Evolutionary conservation across 2,113 vertebrate genomes (phyloP).

Genomic region (Felis catus): F.catus_Fca126_mat1.0 CM031412.1:93452501-93453000

Average conservation of each 20-base stretch:
- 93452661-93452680: not conserved
- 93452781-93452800: not conserved
- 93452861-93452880: not conserved
- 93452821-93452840: fast-evolving
- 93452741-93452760: not conserved
- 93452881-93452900: constrained; percentile 49
- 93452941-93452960: not conserved
- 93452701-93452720: not conserved
- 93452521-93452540: too few species aligned
- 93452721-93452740: not conserved
- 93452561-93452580: too few species aligned
- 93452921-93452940: not conserved
- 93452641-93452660: not conserved
- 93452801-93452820: not conserved
- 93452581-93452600: too few species aligned
- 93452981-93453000: constrained; percentile 61
- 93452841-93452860: not conserved
- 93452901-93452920: not conserved
- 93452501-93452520: too few species aligned
- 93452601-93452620: not conserved
- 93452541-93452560: too few species aligned
- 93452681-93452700: not conserved
- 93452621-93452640: not conserved
- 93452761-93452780: not conserved
- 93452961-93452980: not conserved